These are phyloP conservation scores for Pseudois nayaur DNA, from an alignment of 2,113 vertebrate species.

Conservation along the genomic window DNA sequence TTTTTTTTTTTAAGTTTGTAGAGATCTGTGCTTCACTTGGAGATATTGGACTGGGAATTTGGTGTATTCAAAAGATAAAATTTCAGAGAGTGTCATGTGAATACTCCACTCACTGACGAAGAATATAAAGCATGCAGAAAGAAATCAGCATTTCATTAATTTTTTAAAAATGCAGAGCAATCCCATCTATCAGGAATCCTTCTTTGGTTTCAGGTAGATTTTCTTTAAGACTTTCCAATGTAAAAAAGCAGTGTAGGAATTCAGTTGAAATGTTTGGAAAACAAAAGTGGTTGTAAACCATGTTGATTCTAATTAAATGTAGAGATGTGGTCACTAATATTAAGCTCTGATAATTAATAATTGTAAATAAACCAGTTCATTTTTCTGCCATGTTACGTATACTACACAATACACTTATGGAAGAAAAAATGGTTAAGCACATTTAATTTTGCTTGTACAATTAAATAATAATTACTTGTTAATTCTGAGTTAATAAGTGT, in stretches of 20 bases:
- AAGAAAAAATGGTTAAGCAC: not conserved
- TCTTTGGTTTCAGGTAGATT: not conserved
- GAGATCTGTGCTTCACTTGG: not conserved
- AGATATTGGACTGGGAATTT: not conserved
- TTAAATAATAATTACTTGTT: not conserved
- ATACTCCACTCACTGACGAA: not conserved
- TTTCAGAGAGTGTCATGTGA: not conserved
- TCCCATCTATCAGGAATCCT: not conserved
- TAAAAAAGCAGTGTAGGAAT: not conserved
- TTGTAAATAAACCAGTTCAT: not conserved
- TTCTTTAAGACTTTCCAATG: not conserved
- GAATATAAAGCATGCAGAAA: not conserved
- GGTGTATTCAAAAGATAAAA: not conserved
- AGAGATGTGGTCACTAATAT: not conserved
- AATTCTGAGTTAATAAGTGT: not conserved
- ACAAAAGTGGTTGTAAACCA: not conserved
- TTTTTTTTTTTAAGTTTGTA: not conserved
- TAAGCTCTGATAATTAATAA: constrained; percentile 1
- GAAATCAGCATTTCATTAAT: not conserved
- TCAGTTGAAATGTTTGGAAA: not conserved
- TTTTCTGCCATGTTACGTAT: not conserved
- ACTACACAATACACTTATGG: not conserved
- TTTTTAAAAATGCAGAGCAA: not conserved
- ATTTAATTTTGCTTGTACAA: not conserved
- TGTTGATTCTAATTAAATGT: not conserved